phyloP scores from a whole-genome alignment of 2,113 vertebrate genomes.

The Clinocottus analis region DNA sequence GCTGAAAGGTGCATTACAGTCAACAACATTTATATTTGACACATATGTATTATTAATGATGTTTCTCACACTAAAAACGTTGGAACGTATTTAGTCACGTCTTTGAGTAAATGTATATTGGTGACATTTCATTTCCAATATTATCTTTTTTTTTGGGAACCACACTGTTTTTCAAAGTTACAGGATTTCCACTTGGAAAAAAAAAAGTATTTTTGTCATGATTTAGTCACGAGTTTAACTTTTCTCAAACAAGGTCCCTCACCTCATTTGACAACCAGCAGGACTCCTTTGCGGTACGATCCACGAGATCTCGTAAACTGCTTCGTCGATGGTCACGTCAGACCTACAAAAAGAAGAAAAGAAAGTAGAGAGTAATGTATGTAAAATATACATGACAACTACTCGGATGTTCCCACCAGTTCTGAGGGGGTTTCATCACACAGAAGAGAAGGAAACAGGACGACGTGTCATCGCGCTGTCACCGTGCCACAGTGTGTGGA shows the following conservation, averaged over 20 bases:
- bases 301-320: background rate
- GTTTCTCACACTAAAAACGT: background rate
- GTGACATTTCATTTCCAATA: background rate
- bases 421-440: slow-evolving; percentile 34
- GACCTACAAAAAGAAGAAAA: slow-evolving; percentile 49
- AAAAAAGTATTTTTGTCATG: background rate
- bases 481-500: slow-evolving; percentile 45
- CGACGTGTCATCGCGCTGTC: slow-evolving; percentile 56
- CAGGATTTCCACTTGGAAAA: background rate
- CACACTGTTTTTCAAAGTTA: slow-evolving; percentile 12
- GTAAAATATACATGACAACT: slow-evolving; percentile 49
- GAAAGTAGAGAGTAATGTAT: slow-evolving; percentile 54
- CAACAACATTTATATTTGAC: slow-evolving; percentile 11
- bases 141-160: background rate
- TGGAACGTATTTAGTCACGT: background rate
- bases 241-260: slow-evolving; percentile 40
- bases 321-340: slow-evolving; percentile 21
- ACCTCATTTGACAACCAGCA: slow-evolving; percentile 58
- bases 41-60: background rate
- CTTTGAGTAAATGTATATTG: background rate
- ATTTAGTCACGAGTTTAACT: slow-evolving; percentile 13
- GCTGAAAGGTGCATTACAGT: background rate
- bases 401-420: slow-evolving; percentile 37
- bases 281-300: slow-evolving; percentile 8
- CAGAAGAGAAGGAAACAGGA: slow-evolving; percentile 47